Conservation (phyloP, 1,140 invertebrate species). For the Oscheius sp. region DNA sequence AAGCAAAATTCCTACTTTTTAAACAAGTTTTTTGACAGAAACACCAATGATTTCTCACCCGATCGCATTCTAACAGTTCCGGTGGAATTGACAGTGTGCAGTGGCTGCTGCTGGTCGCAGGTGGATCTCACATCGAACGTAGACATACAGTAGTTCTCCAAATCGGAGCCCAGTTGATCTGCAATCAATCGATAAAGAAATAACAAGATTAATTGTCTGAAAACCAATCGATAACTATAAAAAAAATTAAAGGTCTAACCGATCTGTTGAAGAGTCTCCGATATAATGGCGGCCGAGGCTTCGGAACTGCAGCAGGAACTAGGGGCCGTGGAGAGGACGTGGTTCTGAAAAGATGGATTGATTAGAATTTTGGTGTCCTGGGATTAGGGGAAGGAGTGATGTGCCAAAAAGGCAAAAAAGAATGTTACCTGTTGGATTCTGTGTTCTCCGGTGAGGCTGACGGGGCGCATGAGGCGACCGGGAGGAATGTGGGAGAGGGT, state of each 20-base stretch:
- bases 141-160: slow-evolving; percentile 8
- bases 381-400: background rate
- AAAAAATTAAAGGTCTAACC: too few relatives aligned
- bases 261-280: background rate
- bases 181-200: background rate
- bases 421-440: background rate
- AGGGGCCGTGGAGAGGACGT: background rate
- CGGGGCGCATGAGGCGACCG: background rate
- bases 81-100: background rate
- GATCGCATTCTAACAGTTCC: background rate
- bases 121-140: background rate
- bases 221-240: too few relatives aligned
- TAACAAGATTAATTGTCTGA: too few relatives aligned
- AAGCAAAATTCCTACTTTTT: background rate
- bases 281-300: background rate
- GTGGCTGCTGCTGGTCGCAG: background rate
- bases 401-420: too few relatives aligned
- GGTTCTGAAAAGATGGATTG: background rate
- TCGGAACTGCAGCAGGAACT: slow-evolving; percentile 1
- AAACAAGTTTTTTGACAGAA: background rate
- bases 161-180: slow-evolving; percentile 11
- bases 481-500: background rate
- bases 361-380: background rate
- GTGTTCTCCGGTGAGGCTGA: background rate
- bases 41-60: background rate